Conservation (phyloP, 64 coral and sea anemone species). For the Montipora foliosa region DNA sequence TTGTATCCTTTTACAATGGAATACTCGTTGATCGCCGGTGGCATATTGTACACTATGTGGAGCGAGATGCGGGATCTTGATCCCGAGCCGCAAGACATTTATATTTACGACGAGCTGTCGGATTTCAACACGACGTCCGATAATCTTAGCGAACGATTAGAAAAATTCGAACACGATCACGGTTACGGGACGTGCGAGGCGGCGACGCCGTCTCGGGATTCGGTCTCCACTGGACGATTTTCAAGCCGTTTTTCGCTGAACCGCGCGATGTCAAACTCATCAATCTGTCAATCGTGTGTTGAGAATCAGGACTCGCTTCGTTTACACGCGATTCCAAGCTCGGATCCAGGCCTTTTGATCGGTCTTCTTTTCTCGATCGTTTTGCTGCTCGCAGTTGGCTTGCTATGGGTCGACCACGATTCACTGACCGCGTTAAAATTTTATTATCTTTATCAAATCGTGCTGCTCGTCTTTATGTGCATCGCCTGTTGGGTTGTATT, state of each 20-base stretch:
- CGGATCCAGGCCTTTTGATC: slow-evolving; percentile 90
- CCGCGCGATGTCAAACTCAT: slow-evolving; percentile 90
- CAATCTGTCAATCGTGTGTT: slow-evolving; percentile 90
- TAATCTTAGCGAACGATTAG: slow-evolving; percentile 85
- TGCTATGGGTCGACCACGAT: slow-evolving; percentile 85
- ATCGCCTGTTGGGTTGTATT: slow-evolving; percentile 90
- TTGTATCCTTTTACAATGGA: slow-evolving; percentile 98
- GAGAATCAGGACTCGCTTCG: slow-evolving; percentile 83
- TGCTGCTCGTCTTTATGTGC: slow-evolving; percentile 84
- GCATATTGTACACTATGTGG: slow-evolving; percentile 97
- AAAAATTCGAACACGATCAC: slow-evolving; percentile 91
- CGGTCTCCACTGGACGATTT: slow-evolving; percentile 80
- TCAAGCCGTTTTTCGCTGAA: slow-evolving; percentile 89
- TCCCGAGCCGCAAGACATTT: slow-evolving; percentile 98
- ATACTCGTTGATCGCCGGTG: slow-evolving; percentile 91
- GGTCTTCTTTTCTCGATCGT: slow-evolving; percentile 89
- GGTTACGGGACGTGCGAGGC: slow-evolving; percentile 92
- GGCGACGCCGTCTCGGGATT: slow-evolving; percentile 76
- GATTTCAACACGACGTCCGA: slow-evolving; percentile 96
- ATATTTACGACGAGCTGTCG: slow-evolving; percentile 97
- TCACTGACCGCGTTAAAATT: slow-evolving; percentile 85
- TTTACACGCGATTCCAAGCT: slow-evolving; percentile 80
- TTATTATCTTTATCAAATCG: slow-evolving; percentile 96
- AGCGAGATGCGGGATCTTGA: slow-evolving; percentile 94
- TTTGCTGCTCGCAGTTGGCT: slow-evolving; percentile 78